A percentile compares a stretch with the other conserved stretches of the same genome.
Conservation (phyloP, 2,888 invertebrate species). For the Horisme vitalbata region DNA sequence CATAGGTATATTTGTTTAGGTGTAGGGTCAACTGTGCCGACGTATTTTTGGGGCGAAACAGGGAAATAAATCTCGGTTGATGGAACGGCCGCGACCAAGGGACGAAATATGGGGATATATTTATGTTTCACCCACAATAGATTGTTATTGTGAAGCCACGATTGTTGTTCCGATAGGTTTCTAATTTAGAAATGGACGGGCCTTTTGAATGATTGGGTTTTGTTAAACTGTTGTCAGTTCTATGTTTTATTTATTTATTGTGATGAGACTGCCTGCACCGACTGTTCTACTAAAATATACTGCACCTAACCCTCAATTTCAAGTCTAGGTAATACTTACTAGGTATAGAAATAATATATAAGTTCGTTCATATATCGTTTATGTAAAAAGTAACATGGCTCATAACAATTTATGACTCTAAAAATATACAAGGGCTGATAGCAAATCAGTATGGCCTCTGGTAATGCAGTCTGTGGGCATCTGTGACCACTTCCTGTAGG, state of each 20-base stretch:
- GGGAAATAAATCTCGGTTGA: slow-evolving; percentile 37
- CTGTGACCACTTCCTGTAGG: too few species aligned
- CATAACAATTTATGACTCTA: too few species aligned
- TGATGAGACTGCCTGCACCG: slow-evolving; percentile 19
- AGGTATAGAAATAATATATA: too few species aligned
- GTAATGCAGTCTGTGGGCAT: too few species aligned
- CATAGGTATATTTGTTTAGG: slow-evolving; percentile 44
- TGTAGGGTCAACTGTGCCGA: slow-evolving; percentile 36
- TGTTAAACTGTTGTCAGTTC: slow-evolving; percentile 29
- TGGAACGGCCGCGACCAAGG: slow-evolving; percentile 34
- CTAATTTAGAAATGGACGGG: slow-evolving; percentile 38
- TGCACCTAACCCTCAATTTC: slow-evolving; percentile 10
- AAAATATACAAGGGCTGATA: too few species aligned
- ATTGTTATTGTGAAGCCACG: slow-evolving; percentile 37
- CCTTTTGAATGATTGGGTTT: slow-evolving; percentile 33
- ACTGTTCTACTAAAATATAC: slow-evolving; percentile 11
- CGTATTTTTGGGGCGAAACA: slow-evolving; percentile 37
- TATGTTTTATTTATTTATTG: slow-evolving; percentile 25
- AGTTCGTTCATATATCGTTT: too few species aligned
- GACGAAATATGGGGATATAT: slow-evolving; percentile 38
- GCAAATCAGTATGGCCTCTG: too few species aligned
- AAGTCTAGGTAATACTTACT: too few species aligned
- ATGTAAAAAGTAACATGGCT: too few species aligned
- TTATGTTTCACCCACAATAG: slow-evolving; percentile 37
- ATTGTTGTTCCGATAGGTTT: slow-evolving; percentile 37